Evolutionary conservation across 1,140 invertebrate species (phyloP).

Genomic region (Scaptomyza pallida): DNA sequence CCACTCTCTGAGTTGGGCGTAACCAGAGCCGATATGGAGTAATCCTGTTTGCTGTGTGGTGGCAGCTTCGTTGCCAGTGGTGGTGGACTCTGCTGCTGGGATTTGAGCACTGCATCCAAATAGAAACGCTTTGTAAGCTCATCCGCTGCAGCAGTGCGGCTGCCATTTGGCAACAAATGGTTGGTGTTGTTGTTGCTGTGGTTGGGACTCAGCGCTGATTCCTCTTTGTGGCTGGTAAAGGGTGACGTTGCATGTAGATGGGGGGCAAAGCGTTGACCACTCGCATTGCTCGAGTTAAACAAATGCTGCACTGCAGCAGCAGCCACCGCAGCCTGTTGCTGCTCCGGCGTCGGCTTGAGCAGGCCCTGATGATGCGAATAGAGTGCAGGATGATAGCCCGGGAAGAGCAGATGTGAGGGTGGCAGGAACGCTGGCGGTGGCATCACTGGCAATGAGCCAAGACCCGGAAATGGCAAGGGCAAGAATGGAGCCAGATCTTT

Average conservation of each 20-base stretch:
- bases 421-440: constrained; percentile 88
- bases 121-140: constrained; percentile 88
- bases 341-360: constrained; percentile 85
- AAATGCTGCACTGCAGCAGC: constrained; percentile 77
- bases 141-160: constrained; percentile 83
- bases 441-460: constrained; percentile 87
- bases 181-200: constrained; percentile 68
- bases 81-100: constrained; percentile 84
- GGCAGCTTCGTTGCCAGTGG: constrained; percentile 65
- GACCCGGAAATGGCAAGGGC: constrained; percentile 86
- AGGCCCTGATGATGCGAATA: constrained; percentile 87
- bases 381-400: constrained; percentile 87
- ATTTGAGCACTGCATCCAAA: constrained; percentile 89
- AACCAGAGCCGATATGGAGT: constrained; percentile 76
- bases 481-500: constrained; percentile 85
- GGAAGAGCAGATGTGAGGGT: constrained; percentile 87
- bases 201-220: constrained; percentile 50
- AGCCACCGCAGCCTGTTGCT: constrained; percentile 69
- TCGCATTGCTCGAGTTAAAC: constrained; percentile 69
- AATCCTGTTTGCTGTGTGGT: constrained; percentile 68
- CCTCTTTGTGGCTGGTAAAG: constrained; percentile 45
- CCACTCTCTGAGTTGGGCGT: constrained; percentile 82
- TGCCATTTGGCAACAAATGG: constrained; percentile 71
- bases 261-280: constrained; percentile 59
- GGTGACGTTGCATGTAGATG: constrained; percentile 42